Conservation (phyloP, 2,888 invertebrate species). For the Cylindroiulus punctatus region DNA sequence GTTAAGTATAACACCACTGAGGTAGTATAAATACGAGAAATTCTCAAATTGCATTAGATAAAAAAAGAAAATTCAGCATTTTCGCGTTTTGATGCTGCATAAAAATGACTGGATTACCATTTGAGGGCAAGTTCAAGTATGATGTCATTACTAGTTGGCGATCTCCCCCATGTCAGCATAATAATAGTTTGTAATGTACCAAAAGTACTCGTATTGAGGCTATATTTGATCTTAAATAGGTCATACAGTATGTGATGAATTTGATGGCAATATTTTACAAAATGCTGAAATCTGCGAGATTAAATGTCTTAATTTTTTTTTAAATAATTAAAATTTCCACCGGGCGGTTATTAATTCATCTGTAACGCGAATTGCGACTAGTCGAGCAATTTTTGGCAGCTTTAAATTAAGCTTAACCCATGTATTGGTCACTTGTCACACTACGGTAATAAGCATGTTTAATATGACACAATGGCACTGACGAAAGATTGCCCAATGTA, state of each 20-base stretch:
- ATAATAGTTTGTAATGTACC: no score
- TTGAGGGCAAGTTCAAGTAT: no score
- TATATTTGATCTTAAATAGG: no score
- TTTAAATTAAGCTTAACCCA: constrained; percentile 12
- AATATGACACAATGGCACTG: background rate
- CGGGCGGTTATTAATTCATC: background rate
- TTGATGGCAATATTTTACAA: background rate
- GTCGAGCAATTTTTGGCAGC: constrained; percentile 16
- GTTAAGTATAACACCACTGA: background rate
- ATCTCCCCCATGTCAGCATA: no score
- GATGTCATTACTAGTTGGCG: no score
- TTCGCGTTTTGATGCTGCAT: no score
- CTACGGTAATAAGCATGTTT: background rate
- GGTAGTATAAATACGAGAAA: background rate
- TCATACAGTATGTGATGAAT: no score
- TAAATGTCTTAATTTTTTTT: no score
- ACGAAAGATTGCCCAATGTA: background rate
- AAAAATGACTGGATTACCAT: no score
- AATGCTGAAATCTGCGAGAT: constrained; percentile 4
- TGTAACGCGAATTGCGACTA: background rate
- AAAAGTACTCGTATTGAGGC: no score
- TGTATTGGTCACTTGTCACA: background rate
- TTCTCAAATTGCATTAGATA: no score
- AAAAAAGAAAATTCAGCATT: no score
- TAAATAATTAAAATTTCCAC: background rate